These are phyloP conservation scores for Triops cancriformis DNA, from an alignment of 1,140 invertebrate species.

Conservation along the genomic window DNA sequence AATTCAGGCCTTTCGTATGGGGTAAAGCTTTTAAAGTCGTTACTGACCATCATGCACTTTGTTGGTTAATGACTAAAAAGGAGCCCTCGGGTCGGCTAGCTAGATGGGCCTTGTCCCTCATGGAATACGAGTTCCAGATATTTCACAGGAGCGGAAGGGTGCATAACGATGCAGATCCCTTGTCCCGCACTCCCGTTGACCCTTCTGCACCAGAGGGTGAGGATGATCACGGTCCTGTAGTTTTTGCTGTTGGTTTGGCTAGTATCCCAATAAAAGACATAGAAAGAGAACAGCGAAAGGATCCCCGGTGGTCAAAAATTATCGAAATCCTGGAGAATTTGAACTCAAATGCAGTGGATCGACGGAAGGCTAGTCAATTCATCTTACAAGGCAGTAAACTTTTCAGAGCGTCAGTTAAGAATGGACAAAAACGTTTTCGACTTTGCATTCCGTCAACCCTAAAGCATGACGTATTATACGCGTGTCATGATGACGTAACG, in stretches of 20 bases:
- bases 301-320: neutral
- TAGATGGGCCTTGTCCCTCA: constrained; percentile 32
- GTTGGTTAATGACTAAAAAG: constrained; percentile 32
- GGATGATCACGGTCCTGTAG: neutral
- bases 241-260: neutral
- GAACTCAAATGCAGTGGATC: neutral
- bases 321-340: neutral
- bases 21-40: constrained; percentile 33
- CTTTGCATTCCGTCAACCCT: neutral
- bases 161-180: constrained; percentile 29
- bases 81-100: constrained; percentile 29
- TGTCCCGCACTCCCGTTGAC: constrained; percentile 23
- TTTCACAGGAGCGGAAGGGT: constrained; percentile 31
- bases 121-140: constrained; percentile 31
- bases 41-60: constrained; percentile 35
- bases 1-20: constrained; percentile 32
- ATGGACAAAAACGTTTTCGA: neutral
- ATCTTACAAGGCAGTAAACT: neutral
- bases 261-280: too few species aligned
- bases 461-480: neutral
- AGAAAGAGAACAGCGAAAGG: too few species aligned
- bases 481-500: neutral
- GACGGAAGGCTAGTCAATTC: neutral
- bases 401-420: neutral
- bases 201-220: neutral